These are phyloP conservation scores for Plemyria rubiginata DNA, from an alignment of 2,888 invertebrate genomes.

Conservation along the genomic window DNA sequence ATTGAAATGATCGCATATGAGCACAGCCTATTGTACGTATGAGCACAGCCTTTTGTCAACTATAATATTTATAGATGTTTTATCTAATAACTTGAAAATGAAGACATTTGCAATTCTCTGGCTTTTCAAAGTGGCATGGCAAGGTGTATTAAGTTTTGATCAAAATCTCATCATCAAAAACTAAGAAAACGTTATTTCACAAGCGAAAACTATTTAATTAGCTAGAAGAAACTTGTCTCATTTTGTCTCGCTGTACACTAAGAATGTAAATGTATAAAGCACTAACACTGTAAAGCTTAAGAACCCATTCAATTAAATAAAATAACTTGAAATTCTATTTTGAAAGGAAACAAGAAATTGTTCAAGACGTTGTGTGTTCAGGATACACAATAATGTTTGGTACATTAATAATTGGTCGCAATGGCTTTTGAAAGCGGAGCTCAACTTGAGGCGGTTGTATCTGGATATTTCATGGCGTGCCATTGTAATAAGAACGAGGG, in stretches of 20 bases:
- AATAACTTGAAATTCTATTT: slow-evolving; percentile 23
- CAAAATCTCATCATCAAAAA: too few relatives aligned
- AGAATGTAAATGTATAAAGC: slow-evolving; percentile 1
- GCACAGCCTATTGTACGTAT: too few relatives aligned
- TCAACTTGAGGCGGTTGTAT: slow-evolving; percentile 27
- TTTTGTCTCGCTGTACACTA: background rate
- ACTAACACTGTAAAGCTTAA: slow-evolving; percentile 5
- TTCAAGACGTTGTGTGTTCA: slow-evolving; percentile 28
- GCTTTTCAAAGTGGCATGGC: background rate
- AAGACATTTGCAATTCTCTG: too few relatives aligned
- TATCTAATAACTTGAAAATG: too few relatives aligned
- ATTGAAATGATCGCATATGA: too few relatives aligned
- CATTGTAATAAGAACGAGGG: slow-evolving; percentile 25
- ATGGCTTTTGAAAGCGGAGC: slow-evolving; percentile 25
- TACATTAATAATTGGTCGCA: slow-evolving; percentile 36
- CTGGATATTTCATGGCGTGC: slow-evolving; percentile 20
- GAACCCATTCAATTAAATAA: slow-evolving; percentile 21
- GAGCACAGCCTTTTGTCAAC: too few relatives aligned
- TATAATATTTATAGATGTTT: too few relatives aligned
- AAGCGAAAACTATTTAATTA: background rate
- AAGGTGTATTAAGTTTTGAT: background rate
- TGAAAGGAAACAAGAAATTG: slow-evolving; percentile 29
- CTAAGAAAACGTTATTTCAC: background rate
- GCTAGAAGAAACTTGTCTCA: background rate
- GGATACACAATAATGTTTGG: slow-evolving; percentile 35